Percentiles rank a stretch among this genome's conserved stretches.
phyloP scores from a whole-genome alignment of 2,797 vertebrate species.

The Ceryle rudis region DNA sequence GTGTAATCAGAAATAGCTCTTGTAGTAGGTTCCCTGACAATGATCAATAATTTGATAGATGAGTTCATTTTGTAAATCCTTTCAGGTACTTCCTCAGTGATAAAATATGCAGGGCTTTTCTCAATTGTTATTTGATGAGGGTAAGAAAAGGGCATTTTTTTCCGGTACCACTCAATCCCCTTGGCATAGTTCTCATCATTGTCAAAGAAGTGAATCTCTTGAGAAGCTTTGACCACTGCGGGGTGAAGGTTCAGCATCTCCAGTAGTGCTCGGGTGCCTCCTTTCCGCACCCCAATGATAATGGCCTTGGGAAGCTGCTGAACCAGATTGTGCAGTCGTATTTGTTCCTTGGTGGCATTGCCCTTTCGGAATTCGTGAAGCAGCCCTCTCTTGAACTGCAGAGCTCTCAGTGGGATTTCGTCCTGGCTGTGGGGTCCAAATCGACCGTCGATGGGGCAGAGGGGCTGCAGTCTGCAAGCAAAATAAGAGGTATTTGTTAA shows the following conservation, averaged over 20 bases:
- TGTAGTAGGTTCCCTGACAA: conserved; percentile 94
- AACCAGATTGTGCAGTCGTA: conserved; percentile 88
- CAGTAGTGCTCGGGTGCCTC: conserved; percentile 92
- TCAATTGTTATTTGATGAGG: conserved; percentile 96
- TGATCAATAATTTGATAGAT: conserved; percentile 94
- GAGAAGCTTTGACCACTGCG: conserved; percentile 94
- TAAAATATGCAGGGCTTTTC: conserved; percentile 97
- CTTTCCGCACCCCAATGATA: conserved; percentile 95
- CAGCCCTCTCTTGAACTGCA: conserved; percentile 90
- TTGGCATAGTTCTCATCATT: conserved; percentile 94
- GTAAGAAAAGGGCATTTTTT: conserved; percentile 97
- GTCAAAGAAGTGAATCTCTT: conserved; percentile 98
- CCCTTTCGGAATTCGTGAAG: conserved; percentile 89
- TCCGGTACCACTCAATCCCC: conserved; percentile 94
- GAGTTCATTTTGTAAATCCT: conserved; percentile 98
- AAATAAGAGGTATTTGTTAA: background rate
- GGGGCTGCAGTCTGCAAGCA: conserved; percentile 88
- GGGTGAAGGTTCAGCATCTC: conserved; percentile 98
- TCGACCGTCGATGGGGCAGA: conserved; percentile 89
- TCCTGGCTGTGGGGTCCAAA: conserved; percentile 79
- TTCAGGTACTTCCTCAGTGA: conserved; percentile 95
- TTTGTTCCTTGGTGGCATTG: conserved; percentile 89
- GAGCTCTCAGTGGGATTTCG: conserved; percentile 86
- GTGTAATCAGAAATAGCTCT: conserved; percentile 96
- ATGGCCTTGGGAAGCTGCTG: conserved; percentile 95